These are phyloP conservation scores for human DNA, from an alignment of 2,113 vertebrate genomes.

Conservation along the genomic window DNA sequence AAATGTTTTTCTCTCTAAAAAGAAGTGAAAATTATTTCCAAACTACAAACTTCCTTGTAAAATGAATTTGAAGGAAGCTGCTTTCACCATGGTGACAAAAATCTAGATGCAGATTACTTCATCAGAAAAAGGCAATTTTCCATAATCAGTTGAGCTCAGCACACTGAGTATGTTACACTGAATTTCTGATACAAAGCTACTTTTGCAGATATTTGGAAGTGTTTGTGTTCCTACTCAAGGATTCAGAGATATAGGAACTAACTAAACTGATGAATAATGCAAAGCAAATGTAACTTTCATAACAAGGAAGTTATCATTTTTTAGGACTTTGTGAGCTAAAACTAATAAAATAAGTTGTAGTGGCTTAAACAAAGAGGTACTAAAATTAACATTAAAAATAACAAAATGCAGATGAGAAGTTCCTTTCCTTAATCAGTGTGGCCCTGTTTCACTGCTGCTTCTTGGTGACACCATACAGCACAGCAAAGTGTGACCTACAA, in stretches of 20 bases:
- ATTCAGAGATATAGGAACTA: not conserved
- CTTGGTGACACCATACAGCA: not conserved
- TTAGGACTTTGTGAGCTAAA: not conserved
- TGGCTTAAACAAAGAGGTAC: not conserved
- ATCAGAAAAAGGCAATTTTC: constrained; percentile 43
- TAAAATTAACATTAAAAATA: not conserved
- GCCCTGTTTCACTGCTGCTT: not conserved
- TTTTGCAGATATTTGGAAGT: not conserved
- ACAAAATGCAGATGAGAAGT: not conserved
- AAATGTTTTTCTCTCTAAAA: constrained; percentile 18
- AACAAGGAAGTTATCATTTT: not conserved
- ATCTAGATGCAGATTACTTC: constrained; percentile 42
- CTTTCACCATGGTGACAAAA: constrained; percentile 56
- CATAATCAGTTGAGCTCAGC: constrained; percentile 15
- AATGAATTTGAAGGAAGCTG: constrained; percentile 24
- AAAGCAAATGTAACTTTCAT: not conserved
- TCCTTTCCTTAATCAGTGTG: not conserved
- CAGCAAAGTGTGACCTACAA: not conserved
- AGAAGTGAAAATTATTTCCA: constrained; percentile 20
- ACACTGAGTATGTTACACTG: not conserved
- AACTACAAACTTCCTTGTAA: constrained; percentile 37
- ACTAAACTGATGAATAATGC: not conserved
- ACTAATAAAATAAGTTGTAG: not conserved
- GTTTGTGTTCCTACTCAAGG: not conserved
- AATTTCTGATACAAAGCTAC: constrained; percentile 15